phyloP scores from a whole-genome alignment of 2,797 vertebrate genomes.

The Mormyrops attenuatus region DNA sequence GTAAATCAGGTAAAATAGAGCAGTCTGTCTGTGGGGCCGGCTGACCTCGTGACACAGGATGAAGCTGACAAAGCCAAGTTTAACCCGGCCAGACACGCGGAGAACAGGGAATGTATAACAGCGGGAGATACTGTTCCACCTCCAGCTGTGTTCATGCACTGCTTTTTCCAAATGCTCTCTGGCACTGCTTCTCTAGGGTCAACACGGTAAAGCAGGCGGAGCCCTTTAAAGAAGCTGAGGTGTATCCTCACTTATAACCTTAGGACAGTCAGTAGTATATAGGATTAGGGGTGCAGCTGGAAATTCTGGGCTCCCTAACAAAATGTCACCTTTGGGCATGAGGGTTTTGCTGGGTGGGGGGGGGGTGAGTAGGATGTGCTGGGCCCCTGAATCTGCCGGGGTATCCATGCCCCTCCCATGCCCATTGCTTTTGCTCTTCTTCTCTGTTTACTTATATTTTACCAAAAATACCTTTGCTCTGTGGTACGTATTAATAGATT shows the following conservation, averaged over 20 bases:
- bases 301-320: neutral
- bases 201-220: neutral
- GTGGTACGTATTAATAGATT: neutral
- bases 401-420: neutral
- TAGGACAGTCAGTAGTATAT: neutral
- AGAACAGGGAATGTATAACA: neutral
- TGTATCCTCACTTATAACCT: neutral
- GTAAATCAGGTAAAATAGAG: neutral
- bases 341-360: neutral
- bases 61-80: constrained; percentile 17
- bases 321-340: neutral
- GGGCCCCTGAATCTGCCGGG: neutral
- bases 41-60: neutral
- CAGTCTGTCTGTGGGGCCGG: neutral
- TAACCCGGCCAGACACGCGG: neutral
- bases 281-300: neutral
- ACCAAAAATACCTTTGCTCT: neutral
- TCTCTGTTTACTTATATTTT: neutral
- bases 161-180: neutral
- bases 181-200: neutral
- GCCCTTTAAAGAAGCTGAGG: neutral
- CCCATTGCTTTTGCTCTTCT: neutral
- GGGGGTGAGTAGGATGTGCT: neutral
- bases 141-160: neutral
- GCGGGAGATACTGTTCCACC: neutral